phyloP scores from a whole-genome alignment of 2,888 invertebrate genomes.

The Diploptera punctata region DNA sequence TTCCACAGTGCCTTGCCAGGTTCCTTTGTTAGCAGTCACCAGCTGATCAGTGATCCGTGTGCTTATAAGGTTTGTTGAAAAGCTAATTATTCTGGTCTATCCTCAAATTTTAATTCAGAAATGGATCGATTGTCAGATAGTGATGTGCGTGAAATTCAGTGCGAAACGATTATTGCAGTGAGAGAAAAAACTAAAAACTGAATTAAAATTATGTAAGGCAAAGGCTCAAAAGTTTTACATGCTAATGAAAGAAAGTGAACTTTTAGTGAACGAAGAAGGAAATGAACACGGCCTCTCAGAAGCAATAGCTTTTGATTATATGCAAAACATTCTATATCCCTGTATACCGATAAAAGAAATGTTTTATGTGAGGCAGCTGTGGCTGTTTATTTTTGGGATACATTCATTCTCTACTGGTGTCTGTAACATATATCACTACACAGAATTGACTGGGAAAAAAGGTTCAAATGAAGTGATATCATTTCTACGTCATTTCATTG shows the following conservation, averaged over 20 bases:
- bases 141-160: no score
- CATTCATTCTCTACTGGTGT: no score
- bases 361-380: neutral
- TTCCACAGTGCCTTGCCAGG: neutral
- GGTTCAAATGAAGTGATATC: neutral
- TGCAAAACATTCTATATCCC: neutral
- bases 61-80: no score
- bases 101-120: no score
- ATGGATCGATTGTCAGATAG: no score
- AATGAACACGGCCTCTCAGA: neutral
- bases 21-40: neutral
- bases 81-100: neutral
- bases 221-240: neutral
- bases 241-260: no score
- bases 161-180: no score
- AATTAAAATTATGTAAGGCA: neutral
- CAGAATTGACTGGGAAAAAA: neutral
- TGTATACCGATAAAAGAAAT: neutral
- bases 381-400: neutral
- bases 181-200: no score
- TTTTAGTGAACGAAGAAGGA: neutral
- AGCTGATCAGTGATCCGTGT: neutral
- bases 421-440: no score
- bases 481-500: neutral
- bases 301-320: no score